A percentile compares a stretch with the other conserved stretches of the same genome.
phyloP scores from a whole-genome alignment of 2,113 vertebrate genomes.

The Pogona vitticeps region DNA sequence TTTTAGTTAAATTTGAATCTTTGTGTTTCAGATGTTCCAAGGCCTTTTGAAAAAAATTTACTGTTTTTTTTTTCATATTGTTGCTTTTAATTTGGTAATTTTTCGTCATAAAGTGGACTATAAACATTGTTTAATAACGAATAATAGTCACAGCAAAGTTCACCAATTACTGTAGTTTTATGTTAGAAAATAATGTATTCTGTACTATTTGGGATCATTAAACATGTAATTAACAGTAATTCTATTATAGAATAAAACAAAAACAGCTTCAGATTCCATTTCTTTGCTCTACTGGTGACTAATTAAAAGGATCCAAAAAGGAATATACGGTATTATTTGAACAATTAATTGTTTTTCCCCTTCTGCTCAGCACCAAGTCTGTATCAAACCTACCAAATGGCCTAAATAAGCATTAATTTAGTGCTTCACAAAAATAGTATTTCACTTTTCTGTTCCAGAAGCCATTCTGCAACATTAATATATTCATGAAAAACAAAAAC shows the following conservation, averaged over 20 bases:
- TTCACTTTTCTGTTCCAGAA: background rate
- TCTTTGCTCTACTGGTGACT: background rate
- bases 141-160: background rate
- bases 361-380: background rate
- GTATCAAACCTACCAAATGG: too few relatives aligned
- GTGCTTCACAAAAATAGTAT: background rate
- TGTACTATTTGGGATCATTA: background rate
- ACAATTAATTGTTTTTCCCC: background rate
- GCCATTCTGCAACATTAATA: background rate
- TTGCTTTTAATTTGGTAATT: background rate
- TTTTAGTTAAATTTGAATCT: background rate
- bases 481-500: background rate
- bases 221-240: background rate
- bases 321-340: background rate
- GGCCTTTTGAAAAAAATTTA: background rate
- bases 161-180: background rate
- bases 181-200: slow-evolving; percentile 21
- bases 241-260: background rate
- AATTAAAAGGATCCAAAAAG: background rate
- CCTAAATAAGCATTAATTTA: background rate
- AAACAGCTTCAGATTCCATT: background rate
- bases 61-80: background rate
- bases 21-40: background rate
- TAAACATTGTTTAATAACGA: background rate
- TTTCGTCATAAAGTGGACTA: background rate